Evolutionary conservation across 2,888 invertebrate genomes (phyloP).

Genomic region (Periphyllus acericola): DNA sequence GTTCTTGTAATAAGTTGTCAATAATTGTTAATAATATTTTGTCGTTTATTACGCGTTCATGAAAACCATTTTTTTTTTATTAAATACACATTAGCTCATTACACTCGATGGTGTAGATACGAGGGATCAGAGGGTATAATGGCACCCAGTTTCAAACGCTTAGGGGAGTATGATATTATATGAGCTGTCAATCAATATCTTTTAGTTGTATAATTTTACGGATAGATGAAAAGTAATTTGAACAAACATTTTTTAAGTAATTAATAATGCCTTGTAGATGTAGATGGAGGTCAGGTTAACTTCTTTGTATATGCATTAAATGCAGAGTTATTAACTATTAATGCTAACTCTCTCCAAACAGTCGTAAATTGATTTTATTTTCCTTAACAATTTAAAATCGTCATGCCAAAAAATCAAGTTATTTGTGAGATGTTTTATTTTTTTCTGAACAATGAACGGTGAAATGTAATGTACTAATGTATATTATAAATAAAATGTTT

Average conservation of each 20-base stretch:
- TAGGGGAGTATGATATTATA: background rate
- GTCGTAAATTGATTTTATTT: no score
- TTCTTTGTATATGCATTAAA: no score
- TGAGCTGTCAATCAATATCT: background rate
- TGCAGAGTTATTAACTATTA: no score
- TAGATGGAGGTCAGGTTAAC: no score
- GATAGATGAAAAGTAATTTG: background rate
- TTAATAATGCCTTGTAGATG: no score
- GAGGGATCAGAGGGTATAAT: background rate
- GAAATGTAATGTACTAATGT: background rate
- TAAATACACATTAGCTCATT: background rate
- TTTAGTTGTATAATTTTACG: background rate
- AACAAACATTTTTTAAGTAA: no score
- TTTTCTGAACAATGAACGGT: background rate
- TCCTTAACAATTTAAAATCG: background rate
- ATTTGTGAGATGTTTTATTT: background rate
- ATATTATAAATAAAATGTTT: background rate
- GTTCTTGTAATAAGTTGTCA: no score
- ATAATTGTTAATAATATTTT: background rate
- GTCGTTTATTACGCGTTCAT: background rate
- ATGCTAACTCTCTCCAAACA: no score
- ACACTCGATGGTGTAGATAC: background rate
- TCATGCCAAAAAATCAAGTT: background rate
- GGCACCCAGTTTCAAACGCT: background rate
- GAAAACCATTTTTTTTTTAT: background rate